Conservation (phyloP, 2,113 vertebrate species). For the Syrrhaptes paradoxus region DNA sequence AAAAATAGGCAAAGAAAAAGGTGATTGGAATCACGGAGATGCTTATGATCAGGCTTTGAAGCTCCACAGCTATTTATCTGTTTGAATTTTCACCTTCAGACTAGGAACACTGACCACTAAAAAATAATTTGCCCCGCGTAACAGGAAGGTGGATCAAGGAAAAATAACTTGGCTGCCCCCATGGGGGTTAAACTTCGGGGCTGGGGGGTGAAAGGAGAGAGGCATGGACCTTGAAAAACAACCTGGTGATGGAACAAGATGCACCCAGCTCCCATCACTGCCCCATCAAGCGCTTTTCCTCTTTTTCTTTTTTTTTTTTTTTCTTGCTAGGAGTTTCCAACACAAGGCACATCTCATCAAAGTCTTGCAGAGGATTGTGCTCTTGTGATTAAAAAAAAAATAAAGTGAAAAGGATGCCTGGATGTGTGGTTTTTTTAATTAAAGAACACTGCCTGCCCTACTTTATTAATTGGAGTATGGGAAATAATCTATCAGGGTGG, state of each 20-base stretch:
- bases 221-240: not conserved
- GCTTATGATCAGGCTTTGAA: not conserved
- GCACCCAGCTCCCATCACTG: not conserved
- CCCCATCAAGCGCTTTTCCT: not conserved
- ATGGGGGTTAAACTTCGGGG: rapidly evolving
- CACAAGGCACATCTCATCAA: not conserved
- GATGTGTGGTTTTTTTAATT: slow-evolving; percentile 41
- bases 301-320: not conserved
- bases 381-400: not conserved
- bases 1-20: not conserved
- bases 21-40: not conserved
- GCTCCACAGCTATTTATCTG: not conserved
- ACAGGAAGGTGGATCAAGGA: not conserved
- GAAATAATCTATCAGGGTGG: slow-evolving; percentile 54
- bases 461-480: slow-evolving; percentile 60
- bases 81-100: not conserved
- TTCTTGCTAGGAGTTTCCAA: not conserved
- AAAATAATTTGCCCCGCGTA: not conserved
- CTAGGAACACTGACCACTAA: not conserved
- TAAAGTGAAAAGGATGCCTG: not conserved
- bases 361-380: slow-evolving; percentile 14
- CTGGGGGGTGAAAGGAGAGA: not conserved
- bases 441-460: slow-evolving; percentile 62
- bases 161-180: not conserved
- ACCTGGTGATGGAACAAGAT: not conserved